Conservation (phyloP, 2,113 vertebrate species). For the Lampris megalopsis region DNA sequence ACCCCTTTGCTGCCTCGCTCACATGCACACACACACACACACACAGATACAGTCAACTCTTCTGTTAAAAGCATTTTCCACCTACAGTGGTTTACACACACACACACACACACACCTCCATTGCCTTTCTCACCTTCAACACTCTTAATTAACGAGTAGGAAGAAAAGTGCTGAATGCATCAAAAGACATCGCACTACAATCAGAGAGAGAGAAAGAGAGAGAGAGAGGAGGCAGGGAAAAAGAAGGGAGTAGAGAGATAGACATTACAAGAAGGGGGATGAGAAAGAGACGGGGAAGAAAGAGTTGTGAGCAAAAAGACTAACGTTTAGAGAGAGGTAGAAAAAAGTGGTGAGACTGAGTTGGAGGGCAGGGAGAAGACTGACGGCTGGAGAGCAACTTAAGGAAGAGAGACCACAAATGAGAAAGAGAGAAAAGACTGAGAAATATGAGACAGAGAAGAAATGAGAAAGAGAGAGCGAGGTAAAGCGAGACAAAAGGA, state of each 20-base stretch:
- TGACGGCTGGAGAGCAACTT: neutral
- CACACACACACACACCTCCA: constrained; percentile 43
- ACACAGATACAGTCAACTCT: constrained; percentile 47
- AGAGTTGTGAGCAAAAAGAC: neutral
- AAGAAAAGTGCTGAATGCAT: constrained; percentile 79
- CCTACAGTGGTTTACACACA: constrained; percentile 65
- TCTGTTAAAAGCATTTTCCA: constrained; percentile 76
- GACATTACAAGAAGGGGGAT: neutral
- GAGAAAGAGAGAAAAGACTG: neutral
- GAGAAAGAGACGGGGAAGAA: neutral
- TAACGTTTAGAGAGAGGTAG: neutral
- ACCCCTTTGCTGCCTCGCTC: constrained; percentile 63
- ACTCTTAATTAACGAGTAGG: constrained; percentile 79
- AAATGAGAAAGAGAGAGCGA: neutral
- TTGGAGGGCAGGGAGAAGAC: neutral
- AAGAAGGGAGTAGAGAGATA: constrained; percentile 12
- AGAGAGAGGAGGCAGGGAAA: constrained; percentile 1
- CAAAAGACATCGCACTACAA: constrained; percentile 74
- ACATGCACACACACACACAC: constrained; percentile 16
- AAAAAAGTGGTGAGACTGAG: neutral
- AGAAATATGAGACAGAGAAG: neutral
- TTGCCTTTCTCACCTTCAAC: constrained; percentile 75
- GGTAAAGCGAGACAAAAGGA: neutral
- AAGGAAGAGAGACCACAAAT: neutral
- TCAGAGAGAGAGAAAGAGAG: constrained; percentile 55